phyloP scores from a whole-genome alignment of 2,797 vertebrate genomes.

The Cyclura pinguis region DNA sequence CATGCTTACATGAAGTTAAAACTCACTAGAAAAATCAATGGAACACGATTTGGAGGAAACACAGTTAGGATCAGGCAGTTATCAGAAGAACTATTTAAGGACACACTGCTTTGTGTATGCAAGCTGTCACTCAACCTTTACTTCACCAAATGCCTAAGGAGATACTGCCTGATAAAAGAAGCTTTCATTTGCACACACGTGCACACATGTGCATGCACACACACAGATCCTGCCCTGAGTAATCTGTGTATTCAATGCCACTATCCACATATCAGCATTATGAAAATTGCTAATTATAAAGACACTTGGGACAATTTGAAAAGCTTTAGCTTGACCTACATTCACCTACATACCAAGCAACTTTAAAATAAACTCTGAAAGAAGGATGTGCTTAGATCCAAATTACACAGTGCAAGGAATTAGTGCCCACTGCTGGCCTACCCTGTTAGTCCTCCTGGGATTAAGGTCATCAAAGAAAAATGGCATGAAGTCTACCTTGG shows the following conservation, averaged over 20 bases:
- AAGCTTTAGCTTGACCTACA: neutral
- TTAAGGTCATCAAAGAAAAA: neutral
- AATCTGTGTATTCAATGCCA: neutral
- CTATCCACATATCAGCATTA: neutral
- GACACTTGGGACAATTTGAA: neutral
- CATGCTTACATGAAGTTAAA: neutral
- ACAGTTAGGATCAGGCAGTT: neutral
- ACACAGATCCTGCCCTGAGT: constrained; percentile 16
- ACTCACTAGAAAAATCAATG: neutral
- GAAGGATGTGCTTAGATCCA: neutral
- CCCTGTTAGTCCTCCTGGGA: neutral
- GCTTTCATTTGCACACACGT: too few species aligned
- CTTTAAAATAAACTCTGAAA: neutral
- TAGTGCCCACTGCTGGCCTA: too few species aligned
- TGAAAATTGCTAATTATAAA: neutral
- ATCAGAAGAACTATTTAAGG: constrained; percentile 3
- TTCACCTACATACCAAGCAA: neutral
- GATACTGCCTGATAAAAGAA: constrained; percentile 53
- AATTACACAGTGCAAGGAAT: neutral
- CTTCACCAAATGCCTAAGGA: constrained; percentile 64
- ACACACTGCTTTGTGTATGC: constrained; percentile 43
- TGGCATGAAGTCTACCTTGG: neutral
- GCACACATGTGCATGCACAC: neutral
- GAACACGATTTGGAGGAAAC: neutral
- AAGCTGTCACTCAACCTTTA: constrained; percentile 70